These are phyloP conservation scores for Acrossocheilus fasciatus DNA, from an alignment of 2,797 vertebrate genomes.

Conservation along the genomic window DNA sequence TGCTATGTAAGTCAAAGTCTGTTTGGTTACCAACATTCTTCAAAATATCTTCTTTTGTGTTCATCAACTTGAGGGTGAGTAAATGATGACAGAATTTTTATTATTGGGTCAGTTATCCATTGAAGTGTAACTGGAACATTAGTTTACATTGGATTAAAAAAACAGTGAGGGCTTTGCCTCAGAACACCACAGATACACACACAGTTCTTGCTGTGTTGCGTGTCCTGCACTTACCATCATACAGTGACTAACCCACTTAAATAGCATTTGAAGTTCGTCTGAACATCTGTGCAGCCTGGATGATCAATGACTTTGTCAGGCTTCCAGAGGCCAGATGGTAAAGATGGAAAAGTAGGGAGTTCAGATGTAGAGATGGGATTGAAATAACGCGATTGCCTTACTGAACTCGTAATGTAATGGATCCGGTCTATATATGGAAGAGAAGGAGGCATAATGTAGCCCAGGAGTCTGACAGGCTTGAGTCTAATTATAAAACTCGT, in stretches of 20 bases:
- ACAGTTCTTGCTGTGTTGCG: not conserved
- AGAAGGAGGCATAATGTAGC: conserved; percentile 56
- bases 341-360: conserved; percentile 34
- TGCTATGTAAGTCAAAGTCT: not conserved
- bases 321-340: conserved; percentile 56
- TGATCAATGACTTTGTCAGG: conserved; percentile 58
- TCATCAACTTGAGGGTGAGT: not conserved
- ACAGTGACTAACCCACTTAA: conserved; percentile 37
- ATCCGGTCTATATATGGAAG: conserved; percentile 60
- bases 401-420: conserved; percentile 66
- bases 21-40: not conserved
- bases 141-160: not conserved
- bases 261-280: conserved; percentile 48
- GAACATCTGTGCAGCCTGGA: conserved; percentile 46
- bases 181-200: not conserved
- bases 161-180: not conserved
- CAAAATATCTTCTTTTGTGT: not conserved
- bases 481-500: conserved; percentile 61
- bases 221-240: conserved; percentile 9
- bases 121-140: not conserved
- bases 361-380: conserved; percentile 42
- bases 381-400: conserved; percentile 49
- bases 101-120: not conserved
- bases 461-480: conserved; percentile 36
- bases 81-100: not conserved